Evolutionary conservation across 92 coral and sea anemone genomes (phyloP).

Genomic region (Parazoanthus atlanticus): DNA sequence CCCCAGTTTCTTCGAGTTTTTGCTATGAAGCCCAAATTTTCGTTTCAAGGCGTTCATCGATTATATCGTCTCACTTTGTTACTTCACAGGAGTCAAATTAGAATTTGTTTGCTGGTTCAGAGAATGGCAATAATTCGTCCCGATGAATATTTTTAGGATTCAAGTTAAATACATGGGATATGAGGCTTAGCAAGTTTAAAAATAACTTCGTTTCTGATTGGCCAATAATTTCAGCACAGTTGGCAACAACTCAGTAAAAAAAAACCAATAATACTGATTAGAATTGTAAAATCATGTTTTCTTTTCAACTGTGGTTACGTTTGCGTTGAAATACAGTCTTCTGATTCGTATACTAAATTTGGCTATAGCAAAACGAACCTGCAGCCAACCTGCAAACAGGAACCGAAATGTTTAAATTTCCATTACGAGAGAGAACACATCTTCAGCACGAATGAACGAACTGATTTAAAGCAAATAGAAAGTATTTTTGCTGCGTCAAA

Average conservation of each 20-base stretch:
- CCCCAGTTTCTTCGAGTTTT: slow-evolving; percentile 42
- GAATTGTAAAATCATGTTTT: background rate
- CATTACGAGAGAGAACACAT: background rate
- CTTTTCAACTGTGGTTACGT: background rate
- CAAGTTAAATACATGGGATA: background rate
- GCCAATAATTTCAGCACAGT: slow-evolving; percentile 21
- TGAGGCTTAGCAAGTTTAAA: background rate
- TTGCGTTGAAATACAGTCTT: background rate
- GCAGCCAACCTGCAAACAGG: too few species aligned
- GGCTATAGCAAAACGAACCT: background rate
- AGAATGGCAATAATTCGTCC: background rate
- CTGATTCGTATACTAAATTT: background rate
- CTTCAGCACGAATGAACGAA: background rate
- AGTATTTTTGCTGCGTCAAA: too few species aligned
- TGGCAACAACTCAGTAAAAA: slow-evolving; percentile 21
- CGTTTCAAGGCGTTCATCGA: slow-evolving; percentile 54
- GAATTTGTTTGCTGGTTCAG: background rate
- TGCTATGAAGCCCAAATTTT: slow-evolving; percentile 43
- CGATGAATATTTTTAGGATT: background rate
- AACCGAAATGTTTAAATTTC: too few species aligned
- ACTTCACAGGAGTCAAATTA: background rate
- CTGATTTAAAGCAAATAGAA: too few species aligned
- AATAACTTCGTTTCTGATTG: slow-evolving; percentile 36
- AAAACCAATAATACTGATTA: background rate
- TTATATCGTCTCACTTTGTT: background rate